phyloP scores from a whole-genome alignment of 2,888 invertebrate genomes.

The Oscheius sp. region DNA sequence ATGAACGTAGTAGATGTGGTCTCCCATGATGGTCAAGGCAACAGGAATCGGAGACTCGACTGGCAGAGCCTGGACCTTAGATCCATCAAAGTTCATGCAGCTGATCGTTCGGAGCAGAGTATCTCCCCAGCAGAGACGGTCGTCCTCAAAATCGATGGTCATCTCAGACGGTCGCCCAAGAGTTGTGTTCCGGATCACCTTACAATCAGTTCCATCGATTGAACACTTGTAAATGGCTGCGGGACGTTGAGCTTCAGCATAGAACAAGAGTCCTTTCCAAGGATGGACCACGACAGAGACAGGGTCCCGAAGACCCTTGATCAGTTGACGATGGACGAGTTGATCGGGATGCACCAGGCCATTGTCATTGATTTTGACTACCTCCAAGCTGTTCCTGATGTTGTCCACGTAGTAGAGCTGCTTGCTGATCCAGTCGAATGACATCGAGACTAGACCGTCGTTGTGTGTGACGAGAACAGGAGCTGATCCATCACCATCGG shows the following conservation, averaged over 20 bases:
- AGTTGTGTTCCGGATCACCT: constrained; percentile 75
- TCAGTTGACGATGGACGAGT: constrained; percentile 68
- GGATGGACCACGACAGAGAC: constrained; percentile 96
- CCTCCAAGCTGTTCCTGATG: constrained; percentile 89
- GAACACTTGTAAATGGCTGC: constrained; percentile 94
- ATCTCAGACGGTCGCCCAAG: constrained; percentile 75
- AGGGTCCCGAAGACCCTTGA: constrained; percentile 81
- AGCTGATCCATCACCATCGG: constrained; percentile 70
- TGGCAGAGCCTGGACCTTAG: constrained; percentile 50
- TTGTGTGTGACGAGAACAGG: constrained; percentile 90
- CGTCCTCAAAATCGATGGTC: constrained; percentile 74
- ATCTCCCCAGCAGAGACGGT: constrained; percentile 76
- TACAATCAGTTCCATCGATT: constrained; percentile 87
- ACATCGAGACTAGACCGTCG: constrained; percentile 94
- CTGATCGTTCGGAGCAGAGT: constrained; percentile 78
- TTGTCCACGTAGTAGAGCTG: constrained; percentile 95
- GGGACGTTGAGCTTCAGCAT: constrained; percentile 90
- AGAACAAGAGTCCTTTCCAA: constrained; percentile 88
- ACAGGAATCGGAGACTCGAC: constrained; percentile 70
- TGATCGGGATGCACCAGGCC: constrained; percentile 71
- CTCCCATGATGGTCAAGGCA: constrained; percentile 74
- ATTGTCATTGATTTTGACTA: constrained; percentile 51
- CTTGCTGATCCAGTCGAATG: constrained; percentile 94
- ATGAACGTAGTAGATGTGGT: constrained; percentile 95
- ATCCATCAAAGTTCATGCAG: constrained; percentile 72